phyloP scores from a whole-genome alignment of 2,797 vertebrate genomes.

The Mormyrops attenuatus region DNA sequence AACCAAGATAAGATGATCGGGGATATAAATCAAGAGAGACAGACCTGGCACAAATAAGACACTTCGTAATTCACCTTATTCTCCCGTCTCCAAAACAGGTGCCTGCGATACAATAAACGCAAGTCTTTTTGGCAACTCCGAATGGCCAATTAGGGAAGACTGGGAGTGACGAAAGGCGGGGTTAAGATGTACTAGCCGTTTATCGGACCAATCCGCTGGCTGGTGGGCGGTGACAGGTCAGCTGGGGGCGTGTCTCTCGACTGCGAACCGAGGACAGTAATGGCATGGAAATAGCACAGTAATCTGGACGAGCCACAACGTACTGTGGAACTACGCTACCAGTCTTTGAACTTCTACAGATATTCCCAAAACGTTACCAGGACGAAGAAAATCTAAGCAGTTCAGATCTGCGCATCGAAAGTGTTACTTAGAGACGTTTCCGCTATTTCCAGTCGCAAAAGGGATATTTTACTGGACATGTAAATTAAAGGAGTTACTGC shows the following conservation, averaged over 20 bases:
- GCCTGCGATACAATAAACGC: constrained; percentile 42
- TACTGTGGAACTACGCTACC: constrained; percentile 43
- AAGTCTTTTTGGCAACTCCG: constrained; percentile 34
- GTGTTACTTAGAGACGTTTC: constrained; percentile 38
- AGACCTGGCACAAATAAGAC: not conserved
- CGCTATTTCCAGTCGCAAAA: constrained; percentile 37
- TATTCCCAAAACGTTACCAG: constrained; percentile 26
- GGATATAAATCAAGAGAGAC: not conserved
- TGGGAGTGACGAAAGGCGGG: constrained; percentile 13
- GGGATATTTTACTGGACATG: constrained; percentile 66
- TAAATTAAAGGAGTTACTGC: constrained; percentile 64
- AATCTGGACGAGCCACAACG: constrained; percentile 54
- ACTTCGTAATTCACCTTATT: constrained; percentile 25
- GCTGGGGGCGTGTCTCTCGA: constrained; percentile 57
- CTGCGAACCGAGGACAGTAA: constrained; percentile 60
- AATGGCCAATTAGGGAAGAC: constrained; percentile 44
- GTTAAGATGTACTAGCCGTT: constrained; percentile 34
- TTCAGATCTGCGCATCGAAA: constrained; percentile 47
- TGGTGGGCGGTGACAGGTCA: constrained; percentile 44
- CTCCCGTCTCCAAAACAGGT: constrained; percentile 51
- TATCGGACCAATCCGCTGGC: constrained; percentile 55
- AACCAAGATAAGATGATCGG: not conserved
- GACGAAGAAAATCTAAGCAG: constrained; percentile 32
- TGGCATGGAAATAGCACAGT: constrained; percentile 60
- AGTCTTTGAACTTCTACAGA: constrained; percentile 29